Conservation (phyloP, 2,113 vertebrate species). For the Callipepla squamata region DNA sequence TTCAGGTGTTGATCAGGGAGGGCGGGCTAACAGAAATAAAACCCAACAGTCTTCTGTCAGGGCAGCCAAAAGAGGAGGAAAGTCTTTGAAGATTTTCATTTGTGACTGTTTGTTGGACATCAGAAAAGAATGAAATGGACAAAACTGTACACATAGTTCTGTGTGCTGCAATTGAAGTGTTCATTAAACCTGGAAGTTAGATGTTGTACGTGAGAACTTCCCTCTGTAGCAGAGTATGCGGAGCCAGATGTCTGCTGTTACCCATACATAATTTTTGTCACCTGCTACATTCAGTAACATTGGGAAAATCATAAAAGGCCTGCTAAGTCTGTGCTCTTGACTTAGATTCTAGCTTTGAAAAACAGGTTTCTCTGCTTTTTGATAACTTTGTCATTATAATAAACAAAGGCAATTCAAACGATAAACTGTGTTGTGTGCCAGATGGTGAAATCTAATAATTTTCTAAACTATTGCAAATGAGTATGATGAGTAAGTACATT, state of each 20-base stretch:
- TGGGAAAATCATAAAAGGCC: not conserved
- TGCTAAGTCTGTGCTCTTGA: not conserved
- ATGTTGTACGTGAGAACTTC: not conserved
- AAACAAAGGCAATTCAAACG: slow-evolving; percentile 57
- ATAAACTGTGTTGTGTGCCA: slow-evolving; percentile 58
- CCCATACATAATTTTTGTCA: not conserved
- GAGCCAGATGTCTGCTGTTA: not conserved
- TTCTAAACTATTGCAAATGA: slow-evolving; percentile 58
- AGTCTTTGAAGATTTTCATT: not conserved
- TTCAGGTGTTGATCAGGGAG: slow-evolving; percentile 69
- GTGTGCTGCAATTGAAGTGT: not conserved
- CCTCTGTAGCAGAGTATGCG: not conserved
- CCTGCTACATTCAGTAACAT: not conserved
- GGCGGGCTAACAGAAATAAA: not conserved
- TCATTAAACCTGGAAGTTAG: not conserved
- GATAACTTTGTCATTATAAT: slow-evolving; percentile 23
- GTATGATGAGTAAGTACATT: slow-evolving; percentile 64
- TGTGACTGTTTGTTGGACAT: not conserved
- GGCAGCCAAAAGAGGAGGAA: not conserved
- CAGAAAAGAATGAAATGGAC: not conserved
- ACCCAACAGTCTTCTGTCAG: not conserved
- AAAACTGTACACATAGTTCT: not conserved
- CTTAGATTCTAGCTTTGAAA: not conserved
- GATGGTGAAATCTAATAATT: slow-evolving; percentile 65
- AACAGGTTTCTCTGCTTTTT: slow-evolving; percentile 13